Evolutionary conservation across 2,797 vertebrate species (phyloP).

Genomic region (Argentina silus): DNA sequence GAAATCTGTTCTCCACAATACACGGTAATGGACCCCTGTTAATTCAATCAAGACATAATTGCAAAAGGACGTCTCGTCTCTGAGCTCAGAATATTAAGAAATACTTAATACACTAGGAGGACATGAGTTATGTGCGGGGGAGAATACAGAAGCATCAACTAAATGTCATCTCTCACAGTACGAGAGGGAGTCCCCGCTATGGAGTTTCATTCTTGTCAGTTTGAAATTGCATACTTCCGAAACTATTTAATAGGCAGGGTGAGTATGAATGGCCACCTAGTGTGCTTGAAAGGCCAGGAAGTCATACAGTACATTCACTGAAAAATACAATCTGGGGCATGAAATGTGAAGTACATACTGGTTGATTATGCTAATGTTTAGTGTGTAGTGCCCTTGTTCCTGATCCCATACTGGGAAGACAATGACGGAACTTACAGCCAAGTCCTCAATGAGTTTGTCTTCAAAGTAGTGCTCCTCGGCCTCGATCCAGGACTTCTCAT

Average conservation of each 20-base stretch:
- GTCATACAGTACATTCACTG: background rate
- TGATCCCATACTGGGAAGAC: background rate
- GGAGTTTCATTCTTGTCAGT: too few relatives aligned
- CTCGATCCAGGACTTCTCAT: conserved; percentile 97
- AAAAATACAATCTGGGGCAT: too few relatives aligned
- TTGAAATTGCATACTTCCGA: too few relatives aligned
- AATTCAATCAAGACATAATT: conserved; percentile 5
- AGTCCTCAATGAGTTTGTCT: conserved; percentile 95
- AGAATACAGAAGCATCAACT: background rate
- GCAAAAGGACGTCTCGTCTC: background rate
- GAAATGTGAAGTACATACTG: too few relatives aligned
- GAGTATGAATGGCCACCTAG: too few relatives aligned
- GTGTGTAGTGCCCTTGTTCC: too few relatives aligned
- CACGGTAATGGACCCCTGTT: background rate
- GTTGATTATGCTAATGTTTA: too few relatives aligned
- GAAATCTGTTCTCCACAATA: conserved; percentile 3
- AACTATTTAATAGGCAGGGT: too few relatives aligned
- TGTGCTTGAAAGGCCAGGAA: too few relatives aligned
- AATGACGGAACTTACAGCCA: conserved; percentile 46
- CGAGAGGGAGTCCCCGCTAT: background rate
- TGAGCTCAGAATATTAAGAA: background rate
- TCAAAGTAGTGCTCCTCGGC: conserved; percentile 97
- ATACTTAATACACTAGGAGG: background rate
- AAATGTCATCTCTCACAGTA: background rate
- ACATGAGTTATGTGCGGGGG: background rate